Evolutionary conservation across 2,888 invertebrate genomes (phyloP), one percentile per base, ranked within the genome.

Genomic region (Chymomyza caudatula): DNA sequence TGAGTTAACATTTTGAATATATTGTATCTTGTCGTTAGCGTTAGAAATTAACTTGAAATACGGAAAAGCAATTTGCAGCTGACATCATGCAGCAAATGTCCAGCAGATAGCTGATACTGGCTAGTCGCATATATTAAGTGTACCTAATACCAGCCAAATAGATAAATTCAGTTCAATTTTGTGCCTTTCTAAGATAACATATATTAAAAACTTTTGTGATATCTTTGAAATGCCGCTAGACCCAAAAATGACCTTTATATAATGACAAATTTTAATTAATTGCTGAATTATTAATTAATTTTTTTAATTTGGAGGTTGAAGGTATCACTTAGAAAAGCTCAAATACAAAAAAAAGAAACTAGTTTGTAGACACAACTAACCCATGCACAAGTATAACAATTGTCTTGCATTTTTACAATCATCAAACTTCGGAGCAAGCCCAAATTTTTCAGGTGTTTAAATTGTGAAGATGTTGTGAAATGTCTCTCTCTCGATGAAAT

Each of bases 51-150:
- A 78, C 62, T 76, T 76, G 62, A 74, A 74, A 81, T 84, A 81
- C 85, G 81, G 85, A 84, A 81, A 81, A 85, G 59, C 73, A 74
- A 78, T 80, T 82, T 74, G 74, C 74, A 84, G 77, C 85, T 81
- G 81, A 81, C 81, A 81, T 81, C 85, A 81, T 73, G 60, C 67
- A 63, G 51, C 29, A 37, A 37, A 8, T 37, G 29, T 37, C 29
- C 29, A 37, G 29, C 11, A 37, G 29, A 37, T 37, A 37, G 8
- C 11, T n/a, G n/a, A n/a, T 37, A 37, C 11, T 37, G 29, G 8
- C 2, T 37, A 37, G 29, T n/a, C n/a, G n/a, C n/a, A n/a, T 37
- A 37, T 37, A 37, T 37, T 0, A 11, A 8, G 29, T 11, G 11
- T 37, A 37, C 29, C 11, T 37, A 37, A 37, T 37, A 37, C 8